phyloP scores from a whole-genome alignment of 2,113 vertebrate genomes.

The Vidua chalybeata region DNA sequence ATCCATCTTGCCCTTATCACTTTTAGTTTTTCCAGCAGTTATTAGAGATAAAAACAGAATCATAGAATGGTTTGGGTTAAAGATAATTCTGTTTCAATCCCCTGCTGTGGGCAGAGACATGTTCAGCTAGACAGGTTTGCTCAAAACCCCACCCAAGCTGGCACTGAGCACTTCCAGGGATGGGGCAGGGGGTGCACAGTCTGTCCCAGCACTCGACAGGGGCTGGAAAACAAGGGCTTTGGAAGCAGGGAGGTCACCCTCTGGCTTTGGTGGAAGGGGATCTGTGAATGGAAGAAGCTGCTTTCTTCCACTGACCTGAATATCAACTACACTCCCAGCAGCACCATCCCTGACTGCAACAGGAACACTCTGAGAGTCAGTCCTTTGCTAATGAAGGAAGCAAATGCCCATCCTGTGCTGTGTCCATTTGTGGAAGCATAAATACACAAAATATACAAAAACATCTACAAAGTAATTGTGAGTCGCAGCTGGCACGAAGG shows the following conservation, averaged over 20 bases:
- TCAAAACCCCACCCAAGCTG: not conserved
- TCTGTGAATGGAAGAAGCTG: not conserved
- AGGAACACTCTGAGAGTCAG: not conserved
- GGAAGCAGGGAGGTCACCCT: not conserved
- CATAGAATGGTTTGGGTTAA: not conserved
- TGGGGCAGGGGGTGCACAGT: not conserved
- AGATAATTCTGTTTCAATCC: not conserved
- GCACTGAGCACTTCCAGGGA: not conserved
- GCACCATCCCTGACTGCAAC: not conserved
- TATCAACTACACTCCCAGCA: fast-evolving
- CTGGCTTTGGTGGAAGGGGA: not conserved
- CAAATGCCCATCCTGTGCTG: not conserved
- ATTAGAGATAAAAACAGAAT: not conserved
- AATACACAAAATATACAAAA: constrained; percentile 30
- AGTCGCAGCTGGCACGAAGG: not conserved
- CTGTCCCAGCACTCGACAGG: not conserved
- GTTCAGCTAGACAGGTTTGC: not conserved
- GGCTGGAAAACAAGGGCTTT: not conserved
- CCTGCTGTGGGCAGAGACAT: not conserved
- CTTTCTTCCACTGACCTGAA: not conserved
- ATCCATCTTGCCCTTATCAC: not conserved
- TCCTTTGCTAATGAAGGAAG: not conserved
- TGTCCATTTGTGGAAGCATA: not conserved
- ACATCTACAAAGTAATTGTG: not conserved
- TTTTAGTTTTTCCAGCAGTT: not conserved